Percentiles rank a stretch among this genome's conserved stretches.
phyloP scores from a whole-genome alignment of 1,140 invertebrate genomes.

The Hestina assimilis region DNA sequence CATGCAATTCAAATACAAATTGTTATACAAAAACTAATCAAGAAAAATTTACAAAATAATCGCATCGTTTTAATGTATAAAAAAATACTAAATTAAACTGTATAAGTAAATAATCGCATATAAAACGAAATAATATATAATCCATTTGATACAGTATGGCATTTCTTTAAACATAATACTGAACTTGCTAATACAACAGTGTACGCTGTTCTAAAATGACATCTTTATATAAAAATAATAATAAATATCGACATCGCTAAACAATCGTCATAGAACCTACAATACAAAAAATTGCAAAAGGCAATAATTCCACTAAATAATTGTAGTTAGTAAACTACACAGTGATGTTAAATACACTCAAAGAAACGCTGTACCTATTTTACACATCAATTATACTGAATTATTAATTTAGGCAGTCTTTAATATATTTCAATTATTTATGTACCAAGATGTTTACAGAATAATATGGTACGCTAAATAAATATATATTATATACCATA shows the following conservation, averaged over 20 bases:
- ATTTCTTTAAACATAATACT: slow-evolving; percentile 73
- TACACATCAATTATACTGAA: slow-evolving; percentile 65
- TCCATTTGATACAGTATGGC: slow-evolving; percentile 75
- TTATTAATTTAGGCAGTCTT: slow-evolving; percentile 77
- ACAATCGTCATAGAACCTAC: slow-evolving; percentile 24
- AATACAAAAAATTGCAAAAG: slow-evolving; percentile 19
- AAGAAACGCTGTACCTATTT: slow-evolving; percentile 54
- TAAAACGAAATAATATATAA: slow-evolving; percentile 59
- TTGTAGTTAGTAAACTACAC: slow-evolving; percentile 15
- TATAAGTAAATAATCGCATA: slow-evolving; percentile 53
- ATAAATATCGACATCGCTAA: slow-evolving; percentile 38
- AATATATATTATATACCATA: slow-evolving; percentile 35
- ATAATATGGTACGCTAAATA: slow-evolving; percentile 60
- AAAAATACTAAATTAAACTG: slow-evolving; percentile 61
- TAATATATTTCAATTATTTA: slow-evolving; percentile 68
- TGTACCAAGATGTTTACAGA: slow-evolving; percentile 56
- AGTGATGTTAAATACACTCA: slow-evolving; percentile 16
- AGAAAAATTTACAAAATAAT: slow-evolving; percentile 47
- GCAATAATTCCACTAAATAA: slow-evolving; percentile 21
- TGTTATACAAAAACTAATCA: slow-evolving; percentile 54
- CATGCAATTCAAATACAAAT: slow-evolving; percentile 69
- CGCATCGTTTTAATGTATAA: slow-evolving; percentile 35
- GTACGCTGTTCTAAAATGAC: slow-evolving; percentile 47
- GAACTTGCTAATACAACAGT: slow-evolving; percentile 74
- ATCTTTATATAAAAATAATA: slow-evolving; percentile 27